A percentile compares a stretch with the other conserved stretches of the same genome.
Conservation (phyloP, 2,888 invertebrate genomes). For the Pseudococcus jackbeardsleyi region DNA sequence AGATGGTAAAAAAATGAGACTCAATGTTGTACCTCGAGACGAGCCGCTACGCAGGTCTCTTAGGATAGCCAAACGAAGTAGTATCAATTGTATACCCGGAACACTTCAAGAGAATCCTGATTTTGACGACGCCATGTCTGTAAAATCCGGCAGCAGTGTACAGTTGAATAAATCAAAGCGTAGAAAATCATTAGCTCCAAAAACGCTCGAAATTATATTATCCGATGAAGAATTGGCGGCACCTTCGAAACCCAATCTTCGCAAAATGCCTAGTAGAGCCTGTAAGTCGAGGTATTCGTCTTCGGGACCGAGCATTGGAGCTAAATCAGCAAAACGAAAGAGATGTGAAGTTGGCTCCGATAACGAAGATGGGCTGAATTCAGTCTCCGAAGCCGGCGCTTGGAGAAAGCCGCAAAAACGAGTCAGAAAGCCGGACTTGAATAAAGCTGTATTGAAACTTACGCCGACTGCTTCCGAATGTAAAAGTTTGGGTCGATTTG, state of each 20-base stretch:
- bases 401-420: neutral
- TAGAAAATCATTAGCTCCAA: neutral
- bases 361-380: constrained; percentile 16
- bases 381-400: neutral
- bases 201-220: constrained; percentile 35
- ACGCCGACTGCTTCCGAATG: constrained; percentile 8
- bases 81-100: constrained; percentile 42
- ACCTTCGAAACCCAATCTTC: neutral
- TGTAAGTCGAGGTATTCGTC: constrained; percentile 16
- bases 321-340: neutral
- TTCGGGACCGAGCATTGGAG: constrained; percentile 25
- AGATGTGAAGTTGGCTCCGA: neutral
- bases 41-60: constrained; percentile 29
- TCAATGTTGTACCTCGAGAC: neutral
- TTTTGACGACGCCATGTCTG: constrained; percentile 21
- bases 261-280: neutral
- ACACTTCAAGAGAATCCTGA: constrained; percentile 14
- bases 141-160: constrained; percentile 52
- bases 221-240: constrained; percentile 52
- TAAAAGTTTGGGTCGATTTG: neutral
- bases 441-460: neutral
- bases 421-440: neutral
- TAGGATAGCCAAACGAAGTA: constrained; percentile 36
- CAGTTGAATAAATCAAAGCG: neutral
- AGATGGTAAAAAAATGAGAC: neutral